phyloP scores from a whole-genome alignment of 2,797 vertebrate species.

The Numenius phaeopus region DNA sequence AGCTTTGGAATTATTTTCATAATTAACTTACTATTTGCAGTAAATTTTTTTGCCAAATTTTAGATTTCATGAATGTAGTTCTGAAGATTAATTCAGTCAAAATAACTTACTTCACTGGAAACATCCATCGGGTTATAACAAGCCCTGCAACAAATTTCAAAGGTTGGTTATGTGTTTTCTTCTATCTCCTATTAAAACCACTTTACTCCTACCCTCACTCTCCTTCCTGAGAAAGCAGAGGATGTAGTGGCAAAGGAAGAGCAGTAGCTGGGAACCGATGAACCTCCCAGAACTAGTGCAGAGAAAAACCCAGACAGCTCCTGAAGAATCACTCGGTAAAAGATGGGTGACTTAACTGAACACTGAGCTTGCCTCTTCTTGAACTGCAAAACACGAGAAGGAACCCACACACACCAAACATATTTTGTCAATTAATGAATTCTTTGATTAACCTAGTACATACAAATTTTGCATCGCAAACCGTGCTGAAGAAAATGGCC shows the following conservation, averaged over 20 bases:
- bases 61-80: background rate
- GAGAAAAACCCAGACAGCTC: background rate
- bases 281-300: background rate
- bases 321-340: background rate
- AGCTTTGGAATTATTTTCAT: background rate
- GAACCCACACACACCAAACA: accelerated
- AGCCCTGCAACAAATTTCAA: background rate
- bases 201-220: background rate
- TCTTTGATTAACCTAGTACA: background rate
- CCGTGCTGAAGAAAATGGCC: background rate
- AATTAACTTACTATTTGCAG: background rate
- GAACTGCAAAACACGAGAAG: background rate
- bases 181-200: background rate
- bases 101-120: background rate
- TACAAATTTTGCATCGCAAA: background rate
- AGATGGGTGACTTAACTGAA: background rate
- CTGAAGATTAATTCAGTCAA: background rate
- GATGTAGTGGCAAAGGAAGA: background rate
- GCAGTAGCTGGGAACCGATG: background rate
- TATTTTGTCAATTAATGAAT: background rate
- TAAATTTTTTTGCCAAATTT: background rate
- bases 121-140: background rate
- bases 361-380: background rate
- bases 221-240: background rate
- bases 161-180: background rate